Conservation (phyloP, 2,888 invertebrate species). For the Pardosa pseudoannulata region DNA sequence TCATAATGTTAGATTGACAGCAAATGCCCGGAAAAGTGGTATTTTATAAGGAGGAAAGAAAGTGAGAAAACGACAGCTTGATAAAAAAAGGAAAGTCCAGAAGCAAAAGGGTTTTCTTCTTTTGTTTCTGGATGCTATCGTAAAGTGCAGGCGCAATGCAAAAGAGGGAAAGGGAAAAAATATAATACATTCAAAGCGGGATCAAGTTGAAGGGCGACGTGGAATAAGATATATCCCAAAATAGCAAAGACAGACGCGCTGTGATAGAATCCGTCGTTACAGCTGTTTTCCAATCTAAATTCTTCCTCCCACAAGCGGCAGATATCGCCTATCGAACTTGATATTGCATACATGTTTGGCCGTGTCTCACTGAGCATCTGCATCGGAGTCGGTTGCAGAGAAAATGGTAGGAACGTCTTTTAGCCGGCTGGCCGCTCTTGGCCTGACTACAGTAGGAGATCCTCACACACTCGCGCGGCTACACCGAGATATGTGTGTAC, state of each 20-base stretch:
- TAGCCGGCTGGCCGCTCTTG: conserved; percentile 64
- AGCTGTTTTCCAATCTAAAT: conserved; percentile 68
- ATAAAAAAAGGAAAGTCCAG: conserved; percentile 5
- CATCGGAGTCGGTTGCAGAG: conserved; percentile 47
- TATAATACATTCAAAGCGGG: conserved; percentile 60
- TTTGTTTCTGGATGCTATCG: conserved; percentile 40
- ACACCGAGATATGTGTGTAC: conserved; percentile 51
- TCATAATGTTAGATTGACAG: conserved; percentile 62
- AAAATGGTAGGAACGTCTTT: conserved; percentile 66
- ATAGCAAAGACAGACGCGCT: conserved; percentile 27
- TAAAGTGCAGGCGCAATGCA: conserved; percentile 26
- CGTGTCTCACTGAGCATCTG: conserved; percentile 59
- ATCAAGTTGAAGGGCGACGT: conserved; percentile 50
- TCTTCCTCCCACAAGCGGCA: conserved; percentile 38
- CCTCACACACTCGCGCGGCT: conserved; percentile 32
- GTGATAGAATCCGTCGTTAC: conserved; percentile 48
- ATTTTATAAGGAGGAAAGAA: conserved; percentile 51
- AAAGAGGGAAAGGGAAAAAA: conserved; percentile 32
- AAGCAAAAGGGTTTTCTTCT: conserved; percentile 31
- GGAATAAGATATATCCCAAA: conserved; percentile 56
- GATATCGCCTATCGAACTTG: conserved; percentile 69
- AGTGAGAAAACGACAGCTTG: conserved; percentile 64
- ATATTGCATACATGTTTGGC: conserved; percentile 72
- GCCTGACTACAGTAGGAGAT: conserved; percentile 18
- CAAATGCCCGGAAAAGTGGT: conserved; percentile 53